Conservation (phyloP, 2,888 invertebrate genomes). For the Megamerina dolium region DNA sequence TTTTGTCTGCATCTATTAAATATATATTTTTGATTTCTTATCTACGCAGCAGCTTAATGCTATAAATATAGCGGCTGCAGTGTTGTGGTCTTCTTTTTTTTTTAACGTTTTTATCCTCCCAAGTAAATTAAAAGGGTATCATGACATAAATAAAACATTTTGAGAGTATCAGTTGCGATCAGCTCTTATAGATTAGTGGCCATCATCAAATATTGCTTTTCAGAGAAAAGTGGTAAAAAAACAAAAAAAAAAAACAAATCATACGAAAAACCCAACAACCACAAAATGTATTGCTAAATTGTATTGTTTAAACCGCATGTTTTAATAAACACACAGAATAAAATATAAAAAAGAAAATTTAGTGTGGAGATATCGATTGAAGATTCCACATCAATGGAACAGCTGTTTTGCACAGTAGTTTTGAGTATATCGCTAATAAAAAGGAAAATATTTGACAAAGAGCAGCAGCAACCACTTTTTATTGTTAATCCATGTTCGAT, state of each 20-base stretch:
- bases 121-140: background rate
- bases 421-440: no score
- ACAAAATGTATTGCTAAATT: no score
- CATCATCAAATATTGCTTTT: background rate
- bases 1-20: slow-evolving; percentile 19
- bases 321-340: slow-evolving; percentile 10
- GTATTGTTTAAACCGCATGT: slow-evolving; percentile 21
- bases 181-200: background rate
- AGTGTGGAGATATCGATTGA: background rate
- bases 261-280: no score
- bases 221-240: no score
- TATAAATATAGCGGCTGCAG: slow-evolving; percentile 35
- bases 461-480: no score
- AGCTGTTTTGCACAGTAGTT: no score
- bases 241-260: no score
- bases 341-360: slow-evolving; percentile 1
- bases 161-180: slow-evolving; percentile 13
- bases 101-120: background rate
- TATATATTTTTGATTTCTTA: slow-evolving; percentile 37
- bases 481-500: no score
- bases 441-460: no score
- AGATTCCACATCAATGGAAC: slow-evolving; percentile 8
- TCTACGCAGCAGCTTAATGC: slow-evolving; percentile 40
- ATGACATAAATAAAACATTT: background rate
- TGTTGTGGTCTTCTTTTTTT: background rate